Evolutionary conservation across 1,140 invertebrate species (phyloP), one percentile per base, ranked within the genome.

Genomic region (Drosophila mayri): DNA sequence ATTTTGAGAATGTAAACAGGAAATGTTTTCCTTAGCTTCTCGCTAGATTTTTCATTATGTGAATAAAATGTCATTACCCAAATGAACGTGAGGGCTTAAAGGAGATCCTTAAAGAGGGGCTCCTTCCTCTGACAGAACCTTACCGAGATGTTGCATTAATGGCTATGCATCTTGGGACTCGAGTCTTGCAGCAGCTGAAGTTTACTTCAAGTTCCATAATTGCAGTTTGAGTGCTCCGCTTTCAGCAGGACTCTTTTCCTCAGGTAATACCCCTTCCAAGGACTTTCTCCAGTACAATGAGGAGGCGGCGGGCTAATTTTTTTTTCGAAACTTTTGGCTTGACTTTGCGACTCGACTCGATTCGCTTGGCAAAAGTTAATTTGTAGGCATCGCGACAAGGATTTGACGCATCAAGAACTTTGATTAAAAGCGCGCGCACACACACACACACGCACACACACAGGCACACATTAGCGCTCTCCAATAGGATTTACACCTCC

Each of bases 1-100:
- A 88, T 88, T 87, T 83, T 72, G 63, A 65, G 64, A 88, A 86
- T 76, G 84, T 88, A 86, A 86, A 86, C 84, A 86, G 84, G 83
- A 86, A 88, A 86, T 88, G 76, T 88, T 88, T 86, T 86, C 62
- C 65, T 77, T 63, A 41, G 52, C 57, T 70, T 58, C 64, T 57
- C 54, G 76, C 59, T 78, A 43, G 37, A 50, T 65, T 67, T 82
- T 76, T 57, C 46, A 55, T 58, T 47, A 38, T 65, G 55, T 64
- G 60, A 58, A 62, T 58, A 65, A 62, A 68, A 70, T 70, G 66
- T 70, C 66, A 70, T 70, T 70, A 70, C 47, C 66, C 64, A 70
- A 70, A 70, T 70, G 66, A 70, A 68, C 47, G 66, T 55, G 66
- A 25, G 25, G 3, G 22, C 66, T 70, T 67, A n/a, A 67, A 44